A percentile compares a stretch with the other conserved stretches of the same genome.
Conservation (phyloP, 2,113 vertebrate genomes). For the Balaeniceps rex region DNA sequence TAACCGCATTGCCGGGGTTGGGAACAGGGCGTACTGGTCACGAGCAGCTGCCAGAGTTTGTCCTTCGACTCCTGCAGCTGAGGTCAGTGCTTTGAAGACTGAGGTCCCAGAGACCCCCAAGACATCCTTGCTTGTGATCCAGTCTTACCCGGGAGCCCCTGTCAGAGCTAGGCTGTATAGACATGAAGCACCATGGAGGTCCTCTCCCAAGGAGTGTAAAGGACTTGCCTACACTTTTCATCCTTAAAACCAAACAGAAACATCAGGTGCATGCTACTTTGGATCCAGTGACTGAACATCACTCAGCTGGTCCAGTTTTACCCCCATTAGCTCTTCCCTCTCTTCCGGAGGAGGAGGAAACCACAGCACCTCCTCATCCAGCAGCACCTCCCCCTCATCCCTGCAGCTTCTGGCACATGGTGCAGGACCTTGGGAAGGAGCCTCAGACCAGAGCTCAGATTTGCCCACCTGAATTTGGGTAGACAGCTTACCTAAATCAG, state of each 20-base stretch:
- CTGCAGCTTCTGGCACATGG: accelerated
- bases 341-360: not conserved
- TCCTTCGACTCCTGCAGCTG: not conserved
- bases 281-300: not conserved
- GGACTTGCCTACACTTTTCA: not conserved
- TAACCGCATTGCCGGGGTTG: accelerated
- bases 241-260: not conserved
- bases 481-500: not conserved
- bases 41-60: not conserved
- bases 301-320: not conserved
- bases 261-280: not conserved
- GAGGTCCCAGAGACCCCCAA: not conserved
- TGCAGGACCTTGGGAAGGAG: not conserved
- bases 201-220: not conserved
- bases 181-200: not conserved
- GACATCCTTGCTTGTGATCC: not conserved
- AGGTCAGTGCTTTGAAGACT: not conserved
- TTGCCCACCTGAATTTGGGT: not conserved
- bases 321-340: not conserved
- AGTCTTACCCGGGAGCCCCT: accelerated
- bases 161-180: not conserved
- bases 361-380: not conserved
- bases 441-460: not conserved
- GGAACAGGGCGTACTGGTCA: accelerated
- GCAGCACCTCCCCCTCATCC: not conserved